These are phyloP conservation scores for Platycercus adscitus DNA, from an alignment of 2,113 vertebrate species.

Conservation along the genomic window DNA sequence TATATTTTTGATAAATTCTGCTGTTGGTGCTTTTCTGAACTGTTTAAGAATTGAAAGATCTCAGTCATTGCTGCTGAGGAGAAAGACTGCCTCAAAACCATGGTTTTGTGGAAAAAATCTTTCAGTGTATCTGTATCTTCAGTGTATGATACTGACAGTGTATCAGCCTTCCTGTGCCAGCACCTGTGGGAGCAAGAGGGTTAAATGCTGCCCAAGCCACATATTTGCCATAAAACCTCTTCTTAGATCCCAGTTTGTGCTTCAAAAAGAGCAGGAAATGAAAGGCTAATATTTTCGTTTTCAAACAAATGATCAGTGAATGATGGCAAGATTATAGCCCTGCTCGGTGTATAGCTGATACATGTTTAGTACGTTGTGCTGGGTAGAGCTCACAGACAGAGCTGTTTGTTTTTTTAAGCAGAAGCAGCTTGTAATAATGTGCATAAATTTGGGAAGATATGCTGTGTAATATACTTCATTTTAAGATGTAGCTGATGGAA, in stretches of 20 bases:
- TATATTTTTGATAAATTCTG: not conserved
- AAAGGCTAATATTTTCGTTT: not conserved
- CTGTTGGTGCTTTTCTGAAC: not conserved
- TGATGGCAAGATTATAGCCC: not conserved
- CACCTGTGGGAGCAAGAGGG: not conserved
- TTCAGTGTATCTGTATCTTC: not conserved
- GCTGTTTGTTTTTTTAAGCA: not conserved
- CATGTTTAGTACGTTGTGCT: accelerated
- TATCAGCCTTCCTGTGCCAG: not conserved
- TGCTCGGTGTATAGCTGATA: no score
- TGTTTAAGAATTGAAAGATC: not conserved
- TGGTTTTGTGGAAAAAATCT: not conserved
- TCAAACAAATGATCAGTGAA: not conserved
- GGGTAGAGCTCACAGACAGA: accelerated
- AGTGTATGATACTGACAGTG: not conserved
- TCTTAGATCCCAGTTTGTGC: not conserved
- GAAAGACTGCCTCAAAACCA: not conserved
- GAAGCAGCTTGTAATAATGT: not conserved
- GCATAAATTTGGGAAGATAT: not conserved
- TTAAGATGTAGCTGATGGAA: not conserved
- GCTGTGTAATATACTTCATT: not conserved
- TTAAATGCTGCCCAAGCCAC: not conserved
- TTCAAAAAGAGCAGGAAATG: not conserved
- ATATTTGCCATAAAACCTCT: not conserved
- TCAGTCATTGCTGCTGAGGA: not conserved